These are phyloP conservation scores for Alosa sapidissima DNA, from an alignment of 2,797 vertebrate species.

Conservation along the genomic window DNA sequence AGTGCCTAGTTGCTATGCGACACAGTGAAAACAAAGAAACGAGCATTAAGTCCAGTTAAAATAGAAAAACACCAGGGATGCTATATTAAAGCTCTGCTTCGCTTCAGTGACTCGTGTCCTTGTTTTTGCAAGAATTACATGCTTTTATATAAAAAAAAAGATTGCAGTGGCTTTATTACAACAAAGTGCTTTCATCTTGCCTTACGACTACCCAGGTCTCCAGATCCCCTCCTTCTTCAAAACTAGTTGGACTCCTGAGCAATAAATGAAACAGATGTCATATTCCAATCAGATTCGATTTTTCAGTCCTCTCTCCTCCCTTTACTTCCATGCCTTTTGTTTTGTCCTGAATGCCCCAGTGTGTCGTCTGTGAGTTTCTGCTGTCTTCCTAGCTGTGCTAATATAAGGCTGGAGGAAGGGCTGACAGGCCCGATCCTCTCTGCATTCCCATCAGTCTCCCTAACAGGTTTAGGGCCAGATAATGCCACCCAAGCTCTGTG, in stretches of 20 bases:
- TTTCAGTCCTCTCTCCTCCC: neutral
- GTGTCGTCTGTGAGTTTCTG: neutral
- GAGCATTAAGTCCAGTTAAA: neutral
- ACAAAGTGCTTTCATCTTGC: neutral
- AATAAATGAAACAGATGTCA: slow-evolving; percentile 8
- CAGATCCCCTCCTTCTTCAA: neutral
- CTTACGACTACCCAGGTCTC: neutral
- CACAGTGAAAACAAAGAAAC: neutral
- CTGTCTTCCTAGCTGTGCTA: neutral
- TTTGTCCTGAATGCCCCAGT: neutral
- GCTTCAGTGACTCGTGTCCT: neutral
- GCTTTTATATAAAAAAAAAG: neutral
- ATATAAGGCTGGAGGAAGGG: neutral
- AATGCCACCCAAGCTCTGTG: slow-evolving; percentile 24
- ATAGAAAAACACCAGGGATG: neutral
- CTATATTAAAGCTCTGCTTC: neutral
- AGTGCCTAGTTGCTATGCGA: slow-evolving; percentile 3
- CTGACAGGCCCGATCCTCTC: slow-evolving; percentile 25
- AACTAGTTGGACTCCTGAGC: neutral
- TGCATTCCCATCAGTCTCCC: slow-evolving; percentile 36
- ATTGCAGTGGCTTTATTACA: neutral
- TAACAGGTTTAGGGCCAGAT: slow-evolving; percentile 42
- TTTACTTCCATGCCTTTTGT: neutral
- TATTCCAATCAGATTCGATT: neutral
- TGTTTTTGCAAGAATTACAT: neutral